Conservation (phyloP, 2,797 vertebrate species). For the Vultur gryphus region DNA sequence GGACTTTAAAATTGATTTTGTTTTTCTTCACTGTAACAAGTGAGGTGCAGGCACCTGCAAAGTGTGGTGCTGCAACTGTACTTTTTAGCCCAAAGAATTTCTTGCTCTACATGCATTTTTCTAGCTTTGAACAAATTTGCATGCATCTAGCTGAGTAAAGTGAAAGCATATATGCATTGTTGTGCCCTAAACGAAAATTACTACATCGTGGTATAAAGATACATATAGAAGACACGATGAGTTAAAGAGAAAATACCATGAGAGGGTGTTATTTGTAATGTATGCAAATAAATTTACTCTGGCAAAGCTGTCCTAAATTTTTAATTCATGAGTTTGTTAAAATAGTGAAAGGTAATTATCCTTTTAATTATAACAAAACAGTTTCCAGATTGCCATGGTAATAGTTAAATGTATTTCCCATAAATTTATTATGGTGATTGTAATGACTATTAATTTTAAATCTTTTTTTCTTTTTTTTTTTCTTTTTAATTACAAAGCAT, state of each 20-base stretch:
- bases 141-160: not conserved
- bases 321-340: conserved; percentile 49
- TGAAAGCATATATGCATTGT: not conserved
- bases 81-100: not conserved
- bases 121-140: not conserved
- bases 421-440: conserved; percentile 19
- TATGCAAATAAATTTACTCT: not conserved
- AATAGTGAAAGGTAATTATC: conserved; percentile 39
- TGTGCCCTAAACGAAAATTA: not conserved
- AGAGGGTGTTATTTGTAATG: not conserved
- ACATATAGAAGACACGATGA: not conserved
- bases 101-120: not conserved
- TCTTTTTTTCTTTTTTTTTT: not conserved
- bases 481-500: not conserved
- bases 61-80: not conserved
- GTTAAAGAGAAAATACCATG: not conserved
- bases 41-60: not conserved
- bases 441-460: not conserved
- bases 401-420: conserved; percentile 15
- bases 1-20: not conserved
- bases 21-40: not conserved
- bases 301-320: conserved; percentile 3
- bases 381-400: conserved; percentile 24
- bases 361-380: conserved; percentile 44
- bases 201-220: not conserved